Percentiles rank a stretch among this genome's conserved stretches.
Conservation (phyloP, 2,113 vertebrate species). For the Tiliqua scincoides region DNA sequence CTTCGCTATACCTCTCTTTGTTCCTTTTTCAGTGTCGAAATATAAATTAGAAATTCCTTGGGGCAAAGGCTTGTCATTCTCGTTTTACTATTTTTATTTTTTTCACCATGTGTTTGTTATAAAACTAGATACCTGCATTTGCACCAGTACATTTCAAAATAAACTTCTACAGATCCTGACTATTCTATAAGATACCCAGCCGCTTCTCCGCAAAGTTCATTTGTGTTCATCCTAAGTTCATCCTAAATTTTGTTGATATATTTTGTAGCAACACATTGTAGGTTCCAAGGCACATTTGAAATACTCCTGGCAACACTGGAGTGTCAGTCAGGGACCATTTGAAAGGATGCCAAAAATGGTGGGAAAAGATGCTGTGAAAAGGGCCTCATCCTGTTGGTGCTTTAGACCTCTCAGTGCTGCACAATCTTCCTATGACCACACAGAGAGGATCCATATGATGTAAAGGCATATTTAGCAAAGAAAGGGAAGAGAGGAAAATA, state of each 20-base stretch:
- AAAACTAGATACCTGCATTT: too few species aligned
- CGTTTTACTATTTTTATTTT: not conserved
- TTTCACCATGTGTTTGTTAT: too few species aligned
- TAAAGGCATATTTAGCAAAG: constrained; percentile 23
- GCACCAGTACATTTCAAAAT: too few species aligned
- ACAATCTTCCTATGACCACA: not conserved
- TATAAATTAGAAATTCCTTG: not conserved
- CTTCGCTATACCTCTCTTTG: too few species aligned
- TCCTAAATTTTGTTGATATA: too few species aligned
- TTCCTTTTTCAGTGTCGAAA: not conserved
- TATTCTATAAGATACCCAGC: not conserved
- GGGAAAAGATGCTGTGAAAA: constrained; percentile 3
- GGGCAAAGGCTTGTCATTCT: not conserved
- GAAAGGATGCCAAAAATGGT: constrained; percentile 17
- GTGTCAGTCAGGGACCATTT: not conserved
- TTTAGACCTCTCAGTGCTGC: not conserved
- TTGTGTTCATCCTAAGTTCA: too few species aligned
- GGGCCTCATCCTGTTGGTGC: not conserved
- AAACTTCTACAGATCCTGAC: too few species aligned
- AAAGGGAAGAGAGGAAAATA: not conserved
- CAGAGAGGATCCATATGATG: not conserved
- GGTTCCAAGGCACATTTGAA: not conserved
- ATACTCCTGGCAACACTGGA: not conserved
- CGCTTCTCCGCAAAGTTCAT: not conserved
- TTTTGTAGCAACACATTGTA: not conserved